A percentile compares a stretch with the other conserved stretches of the same genome.
These are phyloP conservation scores for Coleophora flavipennella DNA, from an alignment of 2,888 invertebrate species.

Conservation along the genomic window DNA sequence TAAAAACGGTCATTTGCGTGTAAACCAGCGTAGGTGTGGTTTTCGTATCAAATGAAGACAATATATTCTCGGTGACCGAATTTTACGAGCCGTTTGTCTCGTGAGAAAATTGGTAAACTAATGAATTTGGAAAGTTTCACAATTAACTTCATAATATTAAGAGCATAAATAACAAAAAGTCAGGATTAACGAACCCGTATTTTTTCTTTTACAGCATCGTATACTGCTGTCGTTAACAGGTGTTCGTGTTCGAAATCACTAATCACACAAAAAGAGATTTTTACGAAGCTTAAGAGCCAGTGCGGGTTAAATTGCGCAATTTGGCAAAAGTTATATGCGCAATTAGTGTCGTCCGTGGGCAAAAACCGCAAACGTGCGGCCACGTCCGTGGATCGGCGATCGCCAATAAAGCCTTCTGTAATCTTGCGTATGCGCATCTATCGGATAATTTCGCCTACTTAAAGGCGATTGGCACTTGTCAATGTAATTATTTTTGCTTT, in stretches of 20 bases:
- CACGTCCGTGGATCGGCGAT: conserved; percentile 23
- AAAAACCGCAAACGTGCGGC: conserved; percentile 45
- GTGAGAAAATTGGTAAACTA: conserved; percentile 52
- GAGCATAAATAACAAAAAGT: too few species aligned
- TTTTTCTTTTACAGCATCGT: too few species aligned
- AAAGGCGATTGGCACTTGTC: conserved; percentile 21
- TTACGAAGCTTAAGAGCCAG: conserved; percentile 28
- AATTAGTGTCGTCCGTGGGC: conserved; percentile 30
- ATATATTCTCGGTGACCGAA: conserved; percentile 51
- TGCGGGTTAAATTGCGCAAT: conserved; percentile 43
- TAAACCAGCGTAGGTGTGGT: conserved; percentile 47
- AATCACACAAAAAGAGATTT: conserved; percentile 26
- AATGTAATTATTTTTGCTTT: conserved; percentile 1
- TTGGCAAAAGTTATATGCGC: conserved; percentile 47
- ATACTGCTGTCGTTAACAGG: conserved; percentile 24
- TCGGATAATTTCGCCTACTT: conserved; percentile 21
- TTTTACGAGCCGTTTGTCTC: conserved; percentile 42
- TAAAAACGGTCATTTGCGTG: conserved; percentile 56
- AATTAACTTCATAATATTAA: too few species aligned
- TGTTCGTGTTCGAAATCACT: conserved; percentile 33
- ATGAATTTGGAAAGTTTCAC: conserved; percentile 36
- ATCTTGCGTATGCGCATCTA: conserved; percentile 36
- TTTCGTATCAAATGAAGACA: conserved; percentile 46
- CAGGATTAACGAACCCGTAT: too few species aligned
- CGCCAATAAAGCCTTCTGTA: conserved; percentile 36